Evolutionary conservation across 2,888 invertebrate species (phyloP).

Genomic region (Aphodius granarius): DNA sequence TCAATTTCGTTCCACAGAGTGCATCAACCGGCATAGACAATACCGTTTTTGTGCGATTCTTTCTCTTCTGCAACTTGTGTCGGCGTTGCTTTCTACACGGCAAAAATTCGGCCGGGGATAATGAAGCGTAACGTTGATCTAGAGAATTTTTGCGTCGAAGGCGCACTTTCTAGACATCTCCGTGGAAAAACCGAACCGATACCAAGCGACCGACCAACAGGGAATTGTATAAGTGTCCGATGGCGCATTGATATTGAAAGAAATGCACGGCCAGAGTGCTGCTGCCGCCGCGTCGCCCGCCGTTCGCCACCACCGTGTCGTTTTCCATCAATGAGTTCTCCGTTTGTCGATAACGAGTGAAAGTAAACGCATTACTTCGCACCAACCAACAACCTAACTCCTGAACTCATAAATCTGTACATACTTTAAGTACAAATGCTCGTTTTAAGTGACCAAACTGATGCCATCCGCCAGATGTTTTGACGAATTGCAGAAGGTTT

Average conservation of each 20-base stretch:
- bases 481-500: too few species aligned
- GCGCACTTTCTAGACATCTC: not conserved
- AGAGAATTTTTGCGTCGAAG: not conserved
- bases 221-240: not conserved
- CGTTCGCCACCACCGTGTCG: not conserved
- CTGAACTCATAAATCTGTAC: not conserved
- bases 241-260: not conserved
- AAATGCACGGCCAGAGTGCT: too few species aligned
- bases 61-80: not conserved
- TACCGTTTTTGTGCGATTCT: not conserved
- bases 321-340: not conserved
- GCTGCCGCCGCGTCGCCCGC: not conserved
- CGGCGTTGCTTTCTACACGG: not conserved
- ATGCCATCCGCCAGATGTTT: too few species aligned
- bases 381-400: not conserved
- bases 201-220: not conserved
- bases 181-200: not conserved
- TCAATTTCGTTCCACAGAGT: not conserved
- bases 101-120: not conserved
- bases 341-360: not conserved
- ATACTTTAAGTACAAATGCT: not conserved
- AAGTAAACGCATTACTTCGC: not conserved
- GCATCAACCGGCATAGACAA: not conserved
- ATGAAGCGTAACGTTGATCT: not conserved
- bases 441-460: not conserved